Evolutionary conservation across 2,113 vertebrate genomes (phyloP), one percentile per base, ranked within the genome.

Genomic region (Thunnus thynnus): DNA sequence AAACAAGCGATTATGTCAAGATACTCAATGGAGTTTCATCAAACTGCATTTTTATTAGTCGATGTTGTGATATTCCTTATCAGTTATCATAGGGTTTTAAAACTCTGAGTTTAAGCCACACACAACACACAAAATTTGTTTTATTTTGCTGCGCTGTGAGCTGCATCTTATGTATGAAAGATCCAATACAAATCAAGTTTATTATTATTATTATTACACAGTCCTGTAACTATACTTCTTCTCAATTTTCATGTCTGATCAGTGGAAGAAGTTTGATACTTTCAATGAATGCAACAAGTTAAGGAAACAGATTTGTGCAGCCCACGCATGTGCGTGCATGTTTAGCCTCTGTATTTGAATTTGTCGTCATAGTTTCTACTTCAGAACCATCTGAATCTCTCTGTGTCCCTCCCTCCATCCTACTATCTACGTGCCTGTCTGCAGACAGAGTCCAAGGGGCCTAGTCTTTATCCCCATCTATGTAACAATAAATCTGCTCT

Each of bases 401-500:
- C 32, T 64, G 44, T 57, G 12, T 74, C 3, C 18, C 30, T 61
- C 22, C n/a, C 25, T 75, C 20, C 11, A 32, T 64, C 36, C 65
- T 76, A 63, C 72, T 65, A 72, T 83, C 67, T 60, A 47, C 5
- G 1, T 70, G 74, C 78, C 73, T 75, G 78, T 75, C 79, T 81
- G 55, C 66, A 67, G 73, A 32, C 76, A 5, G 65, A 64, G 71
- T 82, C 81, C 71, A 73, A 86, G 80, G 76, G 85, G 86, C 48
- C 82, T 32, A 60, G 63, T 81, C 82, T 85, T 79, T 68, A 87
- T 90, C 80, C 82, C 36, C 72, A 75, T 88, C 84, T 54, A 30
- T 81, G 77, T 68, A 80, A 90, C 88, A 79, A 90, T 89, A 88
- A 91, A 90, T 89, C 76, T 87, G 79, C 82, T 84, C 77, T 84